Conservation (phyloP, 2,888 invertebrate species). For the Ochropleura leucogaster region DNA sequence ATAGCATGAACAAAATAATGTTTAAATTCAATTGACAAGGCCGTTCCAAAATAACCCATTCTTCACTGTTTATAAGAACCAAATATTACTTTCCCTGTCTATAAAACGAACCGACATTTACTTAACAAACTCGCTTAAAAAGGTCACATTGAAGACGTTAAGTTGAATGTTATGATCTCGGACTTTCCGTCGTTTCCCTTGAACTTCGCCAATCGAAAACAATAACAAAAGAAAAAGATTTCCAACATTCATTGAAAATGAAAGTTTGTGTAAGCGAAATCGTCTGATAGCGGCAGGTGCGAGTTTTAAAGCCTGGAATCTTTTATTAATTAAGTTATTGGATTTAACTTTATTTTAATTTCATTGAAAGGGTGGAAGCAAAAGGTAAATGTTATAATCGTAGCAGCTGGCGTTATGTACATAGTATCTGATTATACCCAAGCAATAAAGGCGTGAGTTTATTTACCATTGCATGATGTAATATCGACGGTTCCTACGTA, state of each 20-base stretch:
- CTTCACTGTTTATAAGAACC: conserved; percentile 9
- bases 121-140: conserved; percentile 52
- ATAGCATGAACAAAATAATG: neutral
- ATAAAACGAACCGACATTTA: conserved; percentile 51
- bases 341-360: conserved; percentile 1
- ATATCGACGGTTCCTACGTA: too few species aligned
- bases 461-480: neutral
- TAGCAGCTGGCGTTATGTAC: neutral
- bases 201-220: conserved; percentile 87
- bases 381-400: neutral
- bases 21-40: neutral
- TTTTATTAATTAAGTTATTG: conserved; percentile 30
- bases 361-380: neutral
- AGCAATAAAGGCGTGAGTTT: neutral
- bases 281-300: conserved; percentile 77
- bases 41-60: neutral
- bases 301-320: conserved; percentile 64
- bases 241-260: conserved; percentile 87
- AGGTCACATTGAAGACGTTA: conserved; percentile 55
- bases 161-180: conserved; percentile 61
- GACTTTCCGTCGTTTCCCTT: conserved; percentile 49
- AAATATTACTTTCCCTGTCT: conserved; percentile 35
- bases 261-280: conserved; percentile 79
- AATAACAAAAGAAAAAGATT: conserved; percentile 88
- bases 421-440: neutral